Conservation (phyloP, 2,113 vertebrate species). For the Erythrocercus mccallii region DNA sequence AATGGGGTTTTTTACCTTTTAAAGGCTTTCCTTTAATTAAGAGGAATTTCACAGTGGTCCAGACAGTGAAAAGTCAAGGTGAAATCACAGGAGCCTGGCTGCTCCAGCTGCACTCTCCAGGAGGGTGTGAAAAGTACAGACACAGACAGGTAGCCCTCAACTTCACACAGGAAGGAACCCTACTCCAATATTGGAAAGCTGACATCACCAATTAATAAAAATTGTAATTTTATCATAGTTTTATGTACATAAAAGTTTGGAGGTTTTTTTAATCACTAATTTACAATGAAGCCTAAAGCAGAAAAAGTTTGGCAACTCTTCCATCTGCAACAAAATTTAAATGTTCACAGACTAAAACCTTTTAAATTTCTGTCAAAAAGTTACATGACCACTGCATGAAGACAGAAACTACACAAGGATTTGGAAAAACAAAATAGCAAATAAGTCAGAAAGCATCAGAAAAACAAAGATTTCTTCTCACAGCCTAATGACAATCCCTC, state of each 20-base stretch:
- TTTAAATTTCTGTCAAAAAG: neutral
- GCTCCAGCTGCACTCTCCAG: conserved; percentile 82
- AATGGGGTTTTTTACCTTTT: neutral
- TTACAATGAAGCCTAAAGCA: neutral
- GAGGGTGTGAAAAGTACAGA: conserved; percentile 50
- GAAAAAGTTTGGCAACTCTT: neutral
- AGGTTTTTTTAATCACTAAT: neutral
- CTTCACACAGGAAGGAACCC: neutral
- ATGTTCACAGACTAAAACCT: neutral
- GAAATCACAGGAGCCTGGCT: conserved; percentile 62
- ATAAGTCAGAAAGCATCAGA: neutral
- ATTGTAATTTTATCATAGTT: neutral
- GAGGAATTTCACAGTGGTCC: conserved; percentile 51
- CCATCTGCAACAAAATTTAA: neutral
- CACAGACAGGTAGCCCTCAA: neutral
- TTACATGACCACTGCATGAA: neutral
- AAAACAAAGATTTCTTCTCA: neutral
- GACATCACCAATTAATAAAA: conserved; percentile 11
- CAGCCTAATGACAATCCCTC: neutral
- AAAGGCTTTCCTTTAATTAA: neutral
- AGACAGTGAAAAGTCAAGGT: conserved; percentile 56
- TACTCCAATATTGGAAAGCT: neutral
- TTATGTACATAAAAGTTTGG: neutral
- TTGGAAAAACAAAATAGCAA: neutral
- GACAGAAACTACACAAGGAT: neutral